These are phyloP conservation scores for Panthera leo DNA, from an alignment of 2,113 vertebrate genomes.

Conservation along the genomic window DNA sequence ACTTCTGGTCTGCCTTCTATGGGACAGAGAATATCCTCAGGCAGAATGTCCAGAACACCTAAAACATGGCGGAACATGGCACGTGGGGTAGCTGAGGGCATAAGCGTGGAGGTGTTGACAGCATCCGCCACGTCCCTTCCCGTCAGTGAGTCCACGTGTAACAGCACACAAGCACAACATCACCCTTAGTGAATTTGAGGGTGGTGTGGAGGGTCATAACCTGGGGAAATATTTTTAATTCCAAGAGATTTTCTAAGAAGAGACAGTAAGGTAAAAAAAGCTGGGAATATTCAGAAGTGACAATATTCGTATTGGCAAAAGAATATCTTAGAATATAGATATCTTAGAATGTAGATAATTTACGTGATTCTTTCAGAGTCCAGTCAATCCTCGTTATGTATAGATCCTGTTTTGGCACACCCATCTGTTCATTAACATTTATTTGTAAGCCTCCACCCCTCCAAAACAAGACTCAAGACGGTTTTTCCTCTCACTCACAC, in stretches of 20 bases:
- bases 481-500: background rate
- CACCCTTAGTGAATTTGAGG: background rate
- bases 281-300: background rate
- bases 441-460: background rate
- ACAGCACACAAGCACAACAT: too few relatives aligned
- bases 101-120: too few relatives aligned
- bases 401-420: background rate
- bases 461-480: background rate
- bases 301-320: background rate
- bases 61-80: accelerated
- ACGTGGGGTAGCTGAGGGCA: background rate
- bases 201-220: background rate
- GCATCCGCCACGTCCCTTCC: background rate
- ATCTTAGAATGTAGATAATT: background rate
- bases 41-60: background rate
- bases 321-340: background rate
- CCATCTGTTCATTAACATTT: background rate
- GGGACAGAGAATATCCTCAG: accelerated
- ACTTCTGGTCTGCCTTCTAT: background rate
- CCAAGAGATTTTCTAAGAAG: background rate
- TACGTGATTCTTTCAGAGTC: background rate
- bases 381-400: background rate
- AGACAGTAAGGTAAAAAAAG: background rate
- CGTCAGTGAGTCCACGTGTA: too few relatives aligned
- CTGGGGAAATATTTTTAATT: background rate